Evolutionary conservation across 2,797 vertebrate genomes (phyloP).

Genomic region (Bovichtus variegatus): DNA sequence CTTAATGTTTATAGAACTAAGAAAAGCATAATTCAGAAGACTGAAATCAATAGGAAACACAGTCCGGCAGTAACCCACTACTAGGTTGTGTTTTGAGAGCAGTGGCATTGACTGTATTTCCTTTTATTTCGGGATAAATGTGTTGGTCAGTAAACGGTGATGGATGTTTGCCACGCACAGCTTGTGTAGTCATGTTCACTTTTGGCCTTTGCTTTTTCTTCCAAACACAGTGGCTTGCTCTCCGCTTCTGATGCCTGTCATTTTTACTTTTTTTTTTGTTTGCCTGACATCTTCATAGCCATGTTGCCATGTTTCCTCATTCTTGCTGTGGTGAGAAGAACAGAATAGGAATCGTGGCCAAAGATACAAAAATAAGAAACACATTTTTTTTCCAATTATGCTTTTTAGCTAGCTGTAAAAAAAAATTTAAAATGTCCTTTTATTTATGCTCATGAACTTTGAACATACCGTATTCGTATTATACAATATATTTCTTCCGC

Average conservation of each 20-base stretch:
- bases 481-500: not conserved
- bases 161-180: not conserved
- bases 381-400: too few relatives aligned
- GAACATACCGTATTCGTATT: not conserved
- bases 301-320: not conserved
- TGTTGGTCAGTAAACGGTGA: not conserved
- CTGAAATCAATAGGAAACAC: not conserved
- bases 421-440: too few relatives aligned
- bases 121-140: not conserved
- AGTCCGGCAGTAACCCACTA: not conserved
- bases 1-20: not conserved
- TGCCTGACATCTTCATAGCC: not conserved
- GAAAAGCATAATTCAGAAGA: not conserved
- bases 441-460: not conserved
- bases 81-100: not conserved
- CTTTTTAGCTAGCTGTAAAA: not conserved
- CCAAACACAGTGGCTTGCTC: not conserved
- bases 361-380: not conserved
- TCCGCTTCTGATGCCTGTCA: not conserved
- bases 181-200: not conserved
- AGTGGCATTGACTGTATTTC: not conserved
- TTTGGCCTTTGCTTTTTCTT: not conserved
- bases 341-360: not conserved
- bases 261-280: not conserved
- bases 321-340: too few relatives aligned